Percentiles rank a stretch among this genome's conserved stretches.
These are phyloP conservation scores for Nilaparvata lugens DNA, from an alignment of 1,140 invertebrate species.

Conservation along the genomic window DNA sequence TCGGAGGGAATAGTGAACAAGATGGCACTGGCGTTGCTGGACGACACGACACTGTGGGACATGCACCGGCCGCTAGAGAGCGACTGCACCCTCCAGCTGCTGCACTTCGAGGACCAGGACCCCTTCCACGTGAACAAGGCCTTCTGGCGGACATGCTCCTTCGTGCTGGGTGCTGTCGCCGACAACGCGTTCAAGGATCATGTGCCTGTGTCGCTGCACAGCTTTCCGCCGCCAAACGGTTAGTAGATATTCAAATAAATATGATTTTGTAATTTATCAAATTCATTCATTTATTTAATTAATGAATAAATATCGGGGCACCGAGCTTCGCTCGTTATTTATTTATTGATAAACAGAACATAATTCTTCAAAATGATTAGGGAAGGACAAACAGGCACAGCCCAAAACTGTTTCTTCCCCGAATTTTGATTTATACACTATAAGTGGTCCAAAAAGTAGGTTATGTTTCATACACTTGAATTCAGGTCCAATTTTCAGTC, in stretches of 20 bases:
- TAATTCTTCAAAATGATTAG: too few relatives aligned
- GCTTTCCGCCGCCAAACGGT: constrained; percentile 75
- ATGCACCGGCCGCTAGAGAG: constrained; percentile 78
- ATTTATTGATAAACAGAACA: too few relatives aligned
- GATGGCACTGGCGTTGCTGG: constrained; percentile 69
- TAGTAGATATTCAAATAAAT: constrained; percentile 23
- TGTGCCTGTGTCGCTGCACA: constrained; percentile 66
- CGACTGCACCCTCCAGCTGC: constrained; percentile 69
- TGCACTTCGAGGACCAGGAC: constrained; percentile 64
- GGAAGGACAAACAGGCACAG: too few relatives aligned
- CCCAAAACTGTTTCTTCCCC: too few relatives aligned
- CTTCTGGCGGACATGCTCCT: constrained; percentile 88
- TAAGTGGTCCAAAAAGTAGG: too few relatives aligned
- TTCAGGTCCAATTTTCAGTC: too few relatives aligned
- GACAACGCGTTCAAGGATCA: constrained; percentile 71
- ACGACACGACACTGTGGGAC: constrained; percentile 74
- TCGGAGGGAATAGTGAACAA: constrained; percentile 59
- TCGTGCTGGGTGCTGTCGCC: constrained; percentile 71
- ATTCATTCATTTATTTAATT: too few relatives aligned
- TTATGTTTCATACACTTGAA: too few relatives aligned
- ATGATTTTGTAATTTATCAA: too few relatives aligned
- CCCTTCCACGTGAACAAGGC: constrained; percentile 60
- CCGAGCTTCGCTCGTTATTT: too few relatives aligned
- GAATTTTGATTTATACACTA: too few relatives aligned
- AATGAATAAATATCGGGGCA: too few relatives aligned